Base-by-base conservation (phyloP, 2,888 invertebrate species). In the Drosophila multiciliata region DNA sequence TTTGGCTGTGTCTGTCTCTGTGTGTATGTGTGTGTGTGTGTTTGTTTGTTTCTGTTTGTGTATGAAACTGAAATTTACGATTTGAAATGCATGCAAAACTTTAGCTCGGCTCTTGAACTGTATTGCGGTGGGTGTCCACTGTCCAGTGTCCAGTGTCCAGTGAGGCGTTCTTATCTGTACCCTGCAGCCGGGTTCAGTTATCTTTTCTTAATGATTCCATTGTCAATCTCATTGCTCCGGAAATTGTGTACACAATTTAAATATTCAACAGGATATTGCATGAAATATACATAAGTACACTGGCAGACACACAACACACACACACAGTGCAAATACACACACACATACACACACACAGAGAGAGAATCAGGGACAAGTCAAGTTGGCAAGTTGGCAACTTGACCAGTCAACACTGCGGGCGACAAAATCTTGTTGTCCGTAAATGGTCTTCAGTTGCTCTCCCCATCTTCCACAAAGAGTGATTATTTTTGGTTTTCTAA, bases 191-290 rank as follows among this genome's bases (percentile, higher is more conserved):
- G 53, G 71, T 63, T 63, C 48, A 66, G 77, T 75, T 87, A 87
- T 87, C 84, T 84, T 76, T 83, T 75, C 87, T 75, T 87, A 87
- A 87, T 86, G 88, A 87, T 86, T 84, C 86, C 79, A 87, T 87
- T 87, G 86, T 87, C 86, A 87, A 84, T 79, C 73, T 80, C 86
- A 86, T 82, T 75, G 81, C 84, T 80, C 81, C 83, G 88, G 87
- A 87, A 88, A 85, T 88, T 88, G 87, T 85, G 82, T 78, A 85
- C 82, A 83, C 83, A 88, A 88, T 83, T 87, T 88, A 88, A 87
- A 87, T 87, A 88, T 87, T 86, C 87, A 83, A 85, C 88, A 87
- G 87, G 85, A 88, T 88, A 88, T 88, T 85, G 78, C 88, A 82
- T 85, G 77, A 73, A 74, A 83, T 82, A 83, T 78, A 82, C 82